Base-by-base conservation (phyloP, 2,113 vertebrate species). In the Riparia riparia region DNA sequence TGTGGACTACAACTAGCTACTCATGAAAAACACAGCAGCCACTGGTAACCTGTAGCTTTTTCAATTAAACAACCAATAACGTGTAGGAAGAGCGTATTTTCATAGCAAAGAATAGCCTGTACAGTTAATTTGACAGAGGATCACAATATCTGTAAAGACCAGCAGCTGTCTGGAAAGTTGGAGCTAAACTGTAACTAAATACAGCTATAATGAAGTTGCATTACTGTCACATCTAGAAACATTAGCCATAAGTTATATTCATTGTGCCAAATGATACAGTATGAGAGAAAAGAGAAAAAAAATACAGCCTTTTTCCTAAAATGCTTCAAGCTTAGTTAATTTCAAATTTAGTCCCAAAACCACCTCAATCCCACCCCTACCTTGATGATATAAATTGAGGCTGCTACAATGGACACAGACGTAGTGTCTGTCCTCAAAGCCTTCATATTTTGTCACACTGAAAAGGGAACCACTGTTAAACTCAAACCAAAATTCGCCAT, bases 401-500 rank as follows among this genome's bases (percentile, higher is more conserved):
- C 97, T 98, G 92, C 97, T 98, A 25, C 98, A 99, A 89, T 99
- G 99, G 63, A 99, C 99, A 93, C 99, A 99, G 93, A 99, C 95
- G 74, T 99, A 99, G 96, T 99, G 99, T 86, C 99, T 99, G 95
- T 99, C 99, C 88, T 99, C 99, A 86, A 98, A 99, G 50, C 99
- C 99, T 97, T 99, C 99, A 7, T 99, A 99, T 81, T 98, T 99
- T 2, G 98, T 98, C 63, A 99, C 99, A 4, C 98, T 99, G 86
- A 99, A 99, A 34, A 99, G 96, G 2, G 99, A 99, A 3, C 98
- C 98, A 32, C 96, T 98, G 82, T 97, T 99, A 95, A 99, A 98
- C 77, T 99, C 99, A 22, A 99, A 51, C 99, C 99, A 99, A 98
- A 99, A 99, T 97, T 99, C 99, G 0, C 99, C 99, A 0, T 99